These are phyloP conservation scores for Saguinus imperator DNA, from an alignment of 2,113 vertebrate species.

Conservation along the genomic window DNA sequence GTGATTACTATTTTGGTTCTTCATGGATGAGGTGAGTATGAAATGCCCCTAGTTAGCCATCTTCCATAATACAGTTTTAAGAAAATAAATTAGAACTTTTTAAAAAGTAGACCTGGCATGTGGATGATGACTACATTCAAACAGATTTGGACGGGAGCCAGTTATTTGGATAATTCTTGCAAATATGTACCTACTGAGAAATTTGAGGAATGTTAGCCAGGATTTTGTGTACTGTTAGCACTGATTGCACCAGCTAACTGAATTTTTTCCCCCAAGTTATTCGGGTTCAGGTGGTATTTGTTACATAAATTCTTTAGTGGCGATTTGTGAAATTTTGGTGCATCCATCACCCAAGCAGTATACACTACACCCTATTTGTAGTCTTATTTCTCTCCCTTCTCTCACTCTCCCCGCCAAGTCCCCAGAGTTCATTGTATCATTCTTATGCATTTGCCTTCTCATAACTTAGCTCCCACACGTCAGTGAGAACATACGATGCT, in stretches of 20 bases:
- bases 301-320: too few relatives aligned
- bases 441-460: too few relatives aligned
- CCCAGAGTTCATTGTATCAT: too few relatives aligned
- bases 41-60: background rate
- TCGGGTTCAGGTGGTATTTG: too few relatives aligned
- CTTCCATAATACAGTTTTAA: background rate
- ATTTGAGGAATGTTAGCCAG: background rate
- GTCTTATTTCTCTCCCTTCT: too few relatives aligned
- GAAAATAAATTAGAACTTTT: background rate
- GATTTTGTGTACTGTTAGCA: background rate
- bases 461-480: too few relatives aligned
- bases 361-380: too few relatives aligned
- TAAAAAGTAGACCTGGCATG: background rate
- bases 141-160: background rate
- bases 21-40: background rate
- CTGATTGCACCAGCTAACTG: background rate
- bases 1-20: background rate
- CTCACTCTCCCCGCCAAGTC: too few relatives aligned
- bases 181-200: constrained; percentile 8
- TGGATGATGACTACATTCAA: background rate
- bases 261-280: too few relatives aligned
- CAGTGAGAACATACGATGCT: too few relatives aligned
- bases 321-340: too few relatives aligned
- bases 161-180: background rate
- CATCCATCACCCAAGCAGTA: too few relatives aligned